Evolutionary conservation across 2,888 invertebrate genomes (phyloP), one percentile per base, ranked within the genome.

Genomic region (Nipponacmea schrenckii): DNA sequence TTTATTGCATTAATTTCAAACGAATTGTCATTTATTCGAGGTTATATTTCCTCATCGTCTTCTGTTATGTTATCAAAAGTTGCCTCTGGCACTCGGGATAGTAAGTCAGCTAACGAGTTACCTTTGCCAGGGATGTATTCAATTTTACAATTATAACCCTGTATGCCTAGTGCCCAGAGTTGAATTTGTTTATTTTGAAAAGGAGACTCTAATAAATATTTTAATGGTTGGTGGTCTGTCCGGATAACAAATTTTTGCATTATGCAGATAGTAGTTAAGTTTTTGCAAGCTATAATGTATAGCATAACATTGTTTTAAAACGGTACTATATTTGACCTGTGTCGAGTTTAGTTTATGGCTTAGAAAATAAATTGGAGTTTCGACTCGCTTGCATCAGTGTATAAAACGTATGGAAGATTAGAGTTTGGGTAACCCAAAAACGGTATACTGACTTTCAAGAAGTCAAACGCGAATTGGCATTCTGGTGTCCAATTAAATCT

Each of bases 401-500:
- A 76, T 10, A 73, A 39, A 2, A 62, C 64, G 39, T 74, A 77
- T 7, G 74, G 63, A 45, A 65, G 65, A 20, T 69, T 69, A 7
- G 62, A 15, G 48, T 77, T 64, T 15, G 74, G 73, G 31, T 73
- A 74, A 1, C 62, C 48, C 14, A 74, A 26, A 1, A 67, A 10
- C 12, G 64, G 74, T 0, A 73, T 67, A 56, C 65, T 48, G 0
- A 71, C 62, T 26, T 77, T 77, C n/a, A 77, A 27, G 44, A 27
- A 64, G 1, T 74, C 63, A 44, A 76, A 74, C 14, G 70, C 68
- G 20, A 3, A n/a, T 20, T 68, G 63, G 24, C 71, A 73, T 1
- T 56, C 44, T 7, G 65, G 20, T 5, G 62, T 39, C 76, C 78
- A 75, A 3, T 69, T 67, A 56, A 76, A 79, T 8, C 62, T 67